Conservation (phyloP, 2,113 vertebrate genomes). For the Brachypteracias leptosomus region DNA sequence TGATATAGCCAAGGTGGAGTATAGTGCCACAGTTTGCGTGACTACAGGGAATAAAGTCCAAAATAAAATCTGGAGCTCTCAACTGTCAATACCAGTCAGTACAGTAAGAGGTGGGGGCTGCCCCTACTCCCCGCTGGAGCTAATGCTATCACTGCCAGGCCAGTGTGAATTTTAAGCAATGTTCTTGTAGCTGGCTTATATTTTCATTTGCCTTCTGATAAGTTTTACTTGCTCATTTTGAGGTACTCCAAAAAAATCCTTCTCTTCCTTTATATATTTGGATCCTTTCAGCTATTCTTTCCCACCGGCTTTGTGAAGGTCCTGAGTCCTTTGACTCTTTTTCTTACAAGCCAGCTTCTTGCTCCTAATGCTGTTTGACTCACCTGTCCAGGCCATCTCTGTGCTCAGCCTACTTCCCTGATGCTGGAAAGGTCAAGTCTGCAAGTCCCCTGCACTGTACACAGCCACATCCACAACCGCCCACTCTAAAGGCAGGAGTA, state of each 20-base stretch:
- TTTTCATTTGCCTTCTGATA: not conserved
- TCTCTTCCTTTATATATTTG: not conserved
- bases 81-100: not conserved
- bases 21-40: not conserved
- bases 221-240: not conserved
- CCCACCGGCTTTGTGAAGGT: not conserved
- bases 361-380: not conserved
- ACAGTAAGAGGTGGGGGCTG: not conserved
- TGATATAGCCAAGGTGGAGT: not conserved
- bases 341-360: not conserved
- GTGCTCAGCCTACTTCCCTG: not conserved
- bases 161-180: not conserved
- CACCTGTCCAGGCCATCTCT: not conserved
- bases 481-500: not conserved
- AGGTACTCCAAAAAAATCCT: not conserved
- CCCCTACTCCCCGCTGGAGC: not conserved
- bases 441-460: rapidly evolving
- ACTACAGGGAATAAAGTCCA: not conserved
- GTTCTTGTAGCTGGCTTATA: not conserved
- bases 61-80: not conserved
- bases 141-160: not conserved
- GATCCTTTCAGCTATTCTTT: not conserved
- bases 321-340: not conserved
- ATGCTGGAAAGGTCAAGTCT: not conserved
- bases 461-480: rapidly evolving